Evolutionary conservation across 2,888 invertebrate genomes (phyloP), one percentile per base, ranked within the genome.

Genomic region (Allacma fusca): DNA sequence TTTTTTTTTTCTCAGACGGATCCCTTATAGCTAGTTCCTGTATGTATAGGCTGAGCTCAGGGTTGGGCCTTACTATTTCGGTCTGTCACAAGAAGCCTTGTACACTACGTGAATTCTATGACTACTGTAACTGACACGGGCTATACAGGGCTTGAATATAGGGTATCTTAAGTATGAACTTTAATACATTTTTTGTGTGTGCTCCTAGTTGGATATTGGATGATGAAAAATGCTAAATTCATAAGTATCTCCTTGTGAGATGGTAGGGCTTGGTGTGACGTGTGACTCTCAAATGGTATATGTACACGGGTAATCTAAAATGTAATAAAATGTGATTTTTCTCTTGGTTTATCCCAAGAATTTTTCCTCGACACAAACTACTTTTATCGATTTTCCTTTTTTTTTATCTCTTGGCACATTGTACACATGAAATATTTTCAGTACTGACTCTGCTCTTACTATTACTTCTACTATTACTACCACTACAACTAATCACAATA

Each of bases 301-400:
- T 28, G 23, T 26, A 44, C 57, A 71, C 21, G 28, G 59, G 62
- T 64, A 73, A 73, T 73, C 73, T 59, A 73, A 29, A 73, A 73
- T 64, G 62, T 73, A 73, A 73, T 73, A 73, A 73, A 73, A 73
- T 73, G 73, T 62, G 73, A 73, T 73, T 73, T 73, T 64, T 73
- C 73, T 64, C 73, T 73, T 73, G 73, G 73, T 73, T 73, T 73
- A 62, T 62, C 62, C 73, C 73, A 62, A 73, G 73, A 73, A 73
- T 62, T 73, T 73, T 73, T 24, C 34, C 59, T 73, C 62, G 71
- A 71, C 57, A 57, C 71, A 71, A 71, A 71, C 71, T 71, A 57
- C 71, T 71, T 71, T 70, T 57, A 71, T 73, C 73, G 73, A 64
- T 62, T 73, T 72, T 72, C 21, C 59, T 62, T 62, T 50, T n/a